Evolutionary conservation across 2,888 invertebrate genomes (phyloP), one percentile per base, ranked within the genome.

Genomic region (Capitulum mitella): DNA sequence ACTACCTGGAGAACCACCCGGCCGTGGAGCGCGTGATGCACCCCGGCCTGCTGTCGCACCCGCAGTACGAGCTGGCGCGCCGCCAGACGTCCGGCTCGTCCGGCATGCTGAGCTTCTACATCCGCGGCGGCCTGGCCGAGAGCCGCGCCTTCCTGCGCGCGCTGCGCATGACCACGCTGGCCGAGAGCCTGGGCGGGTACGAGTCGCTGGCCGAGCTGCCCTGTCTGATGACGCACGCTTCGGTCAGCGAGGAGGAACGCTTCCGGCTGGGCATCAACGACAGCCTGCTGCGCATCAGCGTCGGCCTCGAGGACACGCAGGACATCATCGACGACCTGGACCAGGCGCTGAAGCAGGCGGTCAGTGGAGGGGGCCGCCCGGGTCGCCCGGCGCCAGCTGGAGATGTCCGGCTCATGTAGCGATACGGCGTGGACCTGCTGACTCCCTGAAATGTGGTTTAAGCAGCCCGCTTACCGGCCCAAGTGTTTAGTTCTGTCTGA

Each of bases 131-230:
- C 6, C 84, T 93, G 61, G 87, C 90, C 79, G 90, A 94, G 83
- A 91, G 94, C 0, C 88, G 88, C 79, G 91, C 88, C 79, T 93
- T 98, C 84, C 87, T 97, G 37, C 89, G 90, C 82, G 82, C 83
- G 29, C 86, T 97, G 48, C 92, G 94, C 87, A 83, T 95, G 40
- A 95, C 97, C 85, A 91, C 89, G 0, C 86, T 97, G 78, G 98
- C 98, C 8, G 98, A 97, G 85, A 97, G 97, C 84, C 89, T 99
- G 80, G 98, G 98, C 77, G 97, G 97, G 79, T 95, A 92, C 84
- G 97, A 98, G 85, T 96, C 95, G 85, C 89, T 98, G 82, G 94
- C 95, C 5, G 97, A 97, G 88, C 88, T 97, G 82, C 98, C 98
- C 92, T 94, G 46, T 37, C 86, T 95, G 43, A 98, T 98, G 98